These are phyloP conservation scores for Cuniculus paca DNA, from an alignment of 2,797 vertebrate genomes.

Conservation along the genomic window DNA sequence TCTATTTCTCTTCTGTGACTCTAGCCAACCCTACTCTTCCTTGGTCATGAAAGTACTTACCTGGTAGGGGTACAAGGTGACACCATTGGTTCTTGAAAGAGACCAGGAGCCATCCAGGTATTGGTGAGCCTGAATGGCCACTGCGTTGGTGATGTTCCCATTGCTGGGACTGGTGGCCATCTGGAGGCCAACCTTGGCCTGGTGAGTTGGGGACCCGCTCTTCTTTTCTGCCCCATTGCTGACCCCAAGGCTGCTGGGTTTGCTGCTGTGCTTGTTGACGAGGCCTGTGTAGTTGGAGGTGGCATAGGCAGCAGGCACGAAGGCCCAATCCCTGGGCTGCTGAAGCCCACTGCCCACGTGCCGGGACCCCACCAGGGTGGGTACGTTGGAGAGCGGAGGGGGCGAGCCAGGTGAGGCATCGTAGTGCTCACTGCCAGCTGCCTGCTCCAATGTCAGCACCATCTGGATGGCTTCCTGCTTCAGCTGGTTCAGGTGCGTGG, in stretches of 20 bases:
- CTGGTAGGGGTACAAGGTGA: slow-evolving; percentile 92
- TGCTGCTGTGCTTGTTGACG: slow-evolving; percentile 91
- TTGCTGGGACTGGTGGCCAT: slow-evolving; percentile 93
- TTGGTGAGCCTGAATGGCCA: slow-evolving; percentile 94
- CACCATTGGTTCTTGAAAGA: slow-evolving; percentile 92
- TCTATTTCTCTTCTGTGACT: neutral
- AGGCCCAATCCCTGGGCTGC: slow-evolving; percentile 92
- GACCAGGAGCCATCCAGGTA: slow-evolving; percentile 93
- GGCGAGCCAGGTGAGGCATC: slow-evolving; percentile 94
- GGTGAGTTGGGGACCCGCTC: slow-evolving; percentile 92
- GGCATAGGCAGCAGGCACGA: slow-evolving; percentile 88
- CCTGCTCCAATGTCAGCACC: slow-evolving; percentile 94
- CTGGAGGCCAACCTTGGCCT: slow-evolving; percentile 92
- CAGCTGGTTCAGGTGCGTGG: slow-evolving; percentile 94
- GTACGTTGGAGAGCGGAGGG: slow-evolving; percentile 89
- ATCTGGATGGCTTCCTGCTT: slow-evolving; percentile 97
- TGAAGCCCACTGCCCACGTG: slow-evolving; percentile 88
- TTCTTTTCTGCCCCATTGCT: slow-evolving; percentile 94
- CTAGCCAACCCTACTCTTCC: neutral
- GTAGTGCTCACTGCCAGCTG: slow-evolving; percentile 90
- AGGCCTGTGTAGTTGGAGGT: slow-evolving; percentile 90
- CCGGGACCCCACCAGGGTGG: slow-evolving; percentile 88
- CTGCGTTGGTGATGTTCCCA: slow-evolving; percentile 91
- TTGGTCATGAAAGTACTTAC: slow-evolving; percentile 87
- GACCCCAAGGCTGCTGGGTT: slow-evolving; percentile 92